These are phyloP conservation scores for Plebejus anna DNA, from an alignment of 2,888 invertebrate genomes.

Conservation along the genomic window DNA sequence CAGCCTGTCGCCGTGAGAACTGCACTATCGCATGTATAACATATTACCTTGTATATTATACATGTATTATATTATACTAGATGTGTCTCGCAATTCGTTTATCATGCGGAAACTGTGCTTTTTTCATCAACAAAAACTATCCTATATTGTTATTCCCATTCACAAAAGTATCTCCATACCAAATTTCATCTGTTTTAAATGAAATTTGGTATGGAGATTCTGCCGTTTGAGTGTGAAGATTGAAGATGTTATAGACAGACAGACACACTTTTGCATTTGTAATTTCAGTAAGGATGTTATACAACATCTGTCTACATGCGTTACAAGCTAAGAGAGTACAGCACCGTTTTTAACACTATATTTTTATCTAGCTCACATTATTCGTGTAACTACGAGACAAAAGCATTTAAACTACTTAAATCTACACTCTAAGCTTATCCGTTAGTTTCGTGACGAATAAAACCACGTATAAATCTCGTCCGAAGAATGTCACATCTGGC, in stretches of 20 bases:
- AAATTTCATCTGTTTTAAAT: no score
- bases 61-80: conserved; percentile 36
- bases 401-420: not conserved
- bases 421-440: not conserved
- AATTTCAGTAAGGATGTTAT: no score
- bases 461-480: conserved; percentile 38
- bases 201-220: no score
- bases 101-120: no score
- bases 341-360: not conserved
- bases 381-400: not conserved
- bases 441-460: conserved; percentile 5
- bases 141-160: no score
- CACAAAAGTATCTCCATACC: no score
- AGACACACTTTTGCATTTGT: no score
- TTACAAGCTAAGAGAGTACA: not conserved
- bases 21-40: conserved; percentile 69
- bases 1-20: conserved; percentile 77
- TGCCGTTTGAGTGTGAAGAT: no score
- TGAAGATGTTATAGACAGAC: no score
- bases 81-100: no score
- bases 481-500: conserved; percentile 51
- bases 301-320: no score
- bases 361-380: not conserved
- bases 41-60: conserved; percentile 64
- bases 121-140: no score